These are phyloP conservation scores for Rynchops niger DNA, from an alignment of 2,113 vertebrate species.

Conservation along the genomic window DNA sequence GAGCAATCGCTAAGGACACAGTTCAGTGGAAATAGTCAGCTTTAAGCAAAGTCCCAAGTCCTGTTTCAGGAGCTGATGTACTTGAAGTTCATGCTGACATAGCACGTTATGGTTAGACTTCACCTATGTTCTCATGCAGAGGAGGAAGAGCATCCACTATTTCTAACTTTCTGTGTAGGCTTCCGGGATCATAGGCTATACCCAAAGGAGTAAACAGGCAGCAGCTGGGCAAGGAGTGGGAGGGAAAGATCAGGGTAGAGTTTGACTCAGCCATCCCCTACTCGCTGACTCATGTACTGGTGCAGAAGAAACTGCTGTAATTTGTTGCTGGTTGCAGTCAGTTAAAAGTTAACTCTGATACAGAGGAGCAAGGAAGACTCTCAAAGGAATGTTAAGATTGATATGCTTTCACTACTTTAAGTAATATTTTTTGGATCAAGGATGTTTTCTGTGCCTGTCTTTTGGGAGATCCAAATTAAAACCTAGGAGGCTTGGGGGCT, in stretches of 20 bases:
- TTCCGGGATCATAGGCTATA: neutral
- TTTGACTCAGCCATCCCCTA: neutral
- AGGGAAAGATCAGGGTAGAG: neutral
- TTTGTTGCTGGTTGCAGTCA: neutral
- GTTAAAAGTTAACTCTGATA: neutral
- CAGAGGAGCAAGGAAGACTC: neutral
- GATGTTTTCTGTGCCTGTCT: neutral
- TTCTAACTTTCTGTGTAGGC: neutral
- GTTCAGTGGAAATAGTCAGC: neutral
- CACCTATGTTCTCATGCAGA: neutral
- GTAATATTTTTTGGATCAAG: neutral
- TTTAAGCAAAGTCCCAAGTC: neutral
- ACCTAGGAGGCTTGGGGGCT: neutral
- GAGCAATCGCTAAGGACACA: neutral
- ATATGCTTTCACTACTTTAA: neutral
- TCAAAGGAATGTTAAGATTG: neutral
- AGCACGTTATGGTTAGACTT: accelerated
- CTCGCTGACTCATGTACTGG: neutral
- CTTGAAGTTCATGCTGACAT: neutral
- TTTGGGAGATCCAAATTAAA: neutral
- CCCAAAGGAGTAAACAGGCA: neutral
- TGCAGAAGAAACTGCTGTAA: neutral
- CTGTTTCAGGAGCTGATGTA: neutral
- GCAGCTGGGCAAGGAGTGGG: neutral
- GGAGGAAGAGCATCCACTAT: neutral